These are phyloP conservation scores for Drosophila borealis DNA, from an alignment of 2,888 invertebrate species.

Conservation along the genomic window DNA sequence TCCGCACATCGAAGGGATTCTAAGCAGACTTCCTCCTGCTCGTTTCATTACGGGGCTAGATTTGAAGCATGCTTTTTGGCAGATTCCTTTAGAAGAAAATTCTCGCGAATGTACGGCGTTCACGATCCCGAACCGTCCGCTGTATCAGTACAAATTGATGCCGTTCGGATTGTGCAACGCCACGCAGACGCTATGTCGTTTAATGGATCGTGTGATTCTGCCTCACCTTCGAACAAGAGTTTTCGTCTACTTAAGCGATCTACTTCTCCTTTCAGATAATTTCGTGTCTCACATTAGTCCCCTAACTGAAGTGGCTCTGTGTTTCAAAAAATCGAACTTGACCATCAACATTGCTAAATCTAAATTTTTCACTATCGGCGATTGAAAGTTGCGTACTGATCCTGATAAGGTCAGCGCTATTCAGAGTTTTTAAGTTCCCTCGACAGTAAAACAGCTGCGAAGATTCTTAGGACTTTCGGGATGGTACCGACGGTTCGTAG, in stretches of 20 bases:
- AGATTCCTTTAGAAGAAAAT: not conserved
- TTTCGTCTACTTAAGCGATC: not conserved
- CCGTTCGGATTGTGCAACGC: constrained; percentile 1
- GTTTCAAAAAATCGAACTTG: not conserved
- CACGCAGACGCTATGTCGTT: not conserved
- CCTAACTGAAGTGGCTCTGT: too few relatives aligned
- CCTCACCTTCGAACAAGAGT: not conserved
- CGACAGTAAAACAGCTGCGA: too few relatives aligned
- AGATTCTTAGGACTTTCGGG: not conserved
- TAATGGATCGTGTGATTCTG: not conserved
- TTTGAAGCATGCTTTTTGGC: too few relatives aligned
- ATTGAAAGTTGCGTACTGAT: constrained; percentile 5
- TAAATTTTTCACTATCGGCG: not conserved
- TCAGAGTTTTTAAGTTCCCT: too few relatives aligned
- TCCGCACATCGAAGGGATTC: too few relatives aligned
- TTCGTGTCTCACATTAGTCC: too few relatives aligned
- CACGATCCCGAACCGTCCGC: not conserved
- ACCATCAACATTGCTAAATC: not conserved
- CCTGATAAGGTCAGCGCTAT: too few relatives aligned
- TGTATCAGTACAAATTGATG: not conserved
- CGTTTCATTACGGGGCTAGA: too few relatives aligned
- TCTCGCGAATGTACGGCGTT: not conserved
- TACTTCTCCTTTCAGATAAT: not conserved
- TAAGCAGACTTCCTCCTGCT: too few relatives aligned
- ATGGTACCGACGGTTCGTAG: not conserved